A percentile compares a stretch with the other conserved stretches of the same genome.
Conservation (phyloP, 2,888 invertebrate genomes). For the Orchesella flavescens region DNA sequence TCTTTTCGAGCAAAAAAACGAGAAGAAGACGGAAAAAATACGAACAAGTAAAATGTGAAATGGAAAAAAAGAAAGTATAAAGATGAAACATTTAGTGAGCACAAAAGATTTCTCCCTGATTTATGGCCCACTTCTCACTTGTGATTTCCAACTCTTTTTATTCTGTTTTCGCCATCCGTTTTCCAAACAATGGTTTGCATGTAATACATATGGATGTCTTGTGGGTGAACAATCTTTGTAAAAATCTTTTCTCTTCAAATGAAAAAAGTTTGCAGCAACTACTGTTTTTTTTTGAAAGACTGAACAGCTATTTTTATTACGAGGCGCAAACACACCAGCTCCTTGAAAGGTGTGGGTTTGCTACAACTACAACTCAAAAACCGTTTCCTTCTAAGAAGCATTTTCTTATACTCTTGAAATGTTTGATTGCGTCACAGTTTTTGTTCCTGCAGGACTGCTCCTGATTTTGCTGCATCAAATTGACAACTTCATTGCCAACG, state of each 20-base stretch:
- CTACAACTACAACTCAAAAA: not conserved
- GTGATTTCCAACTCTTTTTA: constrained; percentile 66
- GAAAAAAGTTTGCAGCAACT: constrained; percentile 57
- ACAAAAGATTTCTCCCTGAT: constrained; percentile 72
- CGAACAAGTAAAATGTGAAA: constrained; percentile 67
- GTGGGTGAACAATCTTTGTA: constrained; percentile 64
- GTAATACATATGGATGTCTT: constrained; percentile 66
- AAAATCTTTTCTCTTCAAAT: constrained; percentile 56
- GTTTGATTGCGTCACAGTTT: constrained; percentile 7
- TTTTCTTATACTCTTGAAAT: no score
- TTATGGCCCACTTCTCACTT: constrained; percentile 72
- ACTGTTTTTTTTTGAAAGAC: constrained; percentile 51
- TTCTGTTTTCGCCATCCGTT: constrained; percentile 64
- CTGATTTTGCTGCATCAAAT: no score
- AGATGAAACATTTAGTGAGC: constrained; percentile 72
- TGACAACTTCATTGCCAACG: no score
- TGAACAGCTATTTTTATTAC: constrained; percentile 30
- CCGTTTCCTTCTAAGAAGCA: not conserved
- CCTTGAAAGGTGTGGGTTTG: constrained; percentile 15
- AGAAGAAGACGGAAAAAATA: constrained; percentile 64
- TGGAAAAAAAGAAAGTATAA: constrained; percentile 70
- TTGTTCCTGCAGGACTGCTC: not conserved
- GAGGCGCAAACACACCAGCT: constrained; percentile 24
- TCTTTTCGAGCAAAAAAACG: constrained; percentile 28
- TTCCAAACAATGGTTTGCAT: constrained; percentile 65